A percentile compares a stretch with the other conserved stretches of the same genome.
Conservation (phyloP, 1,140 invertebrate genomes). For the Zophobas morio region DNA sequence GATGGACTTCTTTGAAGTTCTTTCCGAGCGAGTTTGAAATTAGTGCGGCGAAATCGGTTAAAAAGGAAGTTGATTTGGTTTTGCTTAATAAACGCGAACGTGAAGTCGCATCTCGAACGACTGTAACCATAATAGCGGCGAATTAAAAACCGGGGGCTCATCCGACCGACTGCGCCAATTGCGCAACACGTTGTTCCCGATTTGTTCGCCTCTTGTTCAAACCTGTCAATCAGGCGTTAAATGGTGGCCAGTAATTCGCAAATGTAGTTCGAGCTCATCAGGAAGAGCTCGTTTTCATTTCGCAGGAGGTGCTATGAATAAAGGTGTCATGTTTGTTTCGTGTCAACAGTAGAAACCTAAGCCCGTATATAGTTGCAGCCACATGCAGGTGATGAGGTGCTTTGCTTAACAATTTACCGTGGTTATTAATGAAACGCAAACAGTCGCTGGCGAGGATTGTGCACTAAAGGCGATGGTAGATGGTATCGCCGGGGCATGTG, state of each 20-base stretch:
- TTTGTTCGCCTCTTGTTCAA: too few species aligned
- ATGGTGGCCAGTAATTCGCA: too few species aligned
- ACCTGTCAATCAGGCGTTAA: not conserved
- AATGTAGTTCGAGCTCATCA: too few species aligned
- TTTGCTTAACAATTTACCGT: conserved; percentile 13
- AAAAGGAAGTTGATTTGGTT: not conserved
- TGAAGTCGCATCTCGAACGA: not conserved
- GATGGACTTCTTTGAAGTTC: not conserved
- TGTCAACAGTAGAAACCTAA: conserved; percentile 1
- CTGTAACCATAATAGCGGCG: not conserved
- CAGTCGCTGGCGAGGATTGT: not conserved
- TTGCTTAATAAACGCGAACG: not conserved
- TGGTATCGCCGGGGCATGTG: not conserved
- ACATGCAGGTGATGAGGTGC: conserved; percentile 14
- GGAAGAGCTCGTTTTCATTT: not conserved
- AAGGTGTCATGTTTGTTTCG: not conserved
- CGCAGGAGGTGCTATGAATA: not conserved
- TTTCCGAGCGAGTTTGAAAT: not conserved
- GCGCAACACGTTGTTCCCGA: conserved; percentile 5
- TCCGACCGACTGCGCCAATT: not conserved
- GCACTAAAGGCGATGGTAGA: not conserved
- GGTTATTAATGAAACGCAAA: conserved; percentile 21
- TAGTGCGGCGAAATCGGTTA: not conserved
- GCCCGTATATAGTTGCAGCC: not conserved
- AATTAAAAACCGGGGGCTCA: too few species aligned